Evolutionary conservation across 2,888 invertebrate species (phyloP).

Genomic region (Euproctis similis): DNA sequence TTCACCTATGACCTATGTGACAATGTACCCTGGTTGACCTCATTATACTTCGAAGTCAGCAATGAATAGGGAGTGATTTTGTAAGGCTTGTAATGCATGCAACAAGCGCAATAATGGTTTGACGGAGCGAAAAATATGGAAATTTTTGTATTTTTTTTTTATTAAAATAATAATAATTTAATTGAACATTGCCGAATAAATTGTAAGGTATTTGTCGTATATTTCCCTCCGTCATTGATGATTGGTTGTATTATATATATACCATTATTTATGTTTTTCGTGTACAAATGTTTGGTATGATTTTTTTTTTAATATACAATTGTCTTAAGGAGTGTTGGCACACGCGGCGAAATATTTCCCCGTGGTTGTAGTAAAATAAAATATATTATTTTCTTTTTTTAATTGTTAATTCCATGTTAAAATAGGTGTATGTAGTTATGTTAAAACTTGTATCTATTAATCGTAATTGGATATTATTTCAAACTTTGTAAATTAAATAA

Average conservation of each 20-base stretch:
- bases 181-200: no score
- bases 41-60: no score
- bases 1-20: no score
- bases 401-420: constrained; percentile 46
- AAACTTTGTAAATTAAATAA: constrained; percentile 53
- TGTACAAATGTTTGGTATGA: constrained; percentile 31
- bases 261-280: constrained; percentile 18
- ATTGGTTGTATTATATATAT: constrained; percentile 14
- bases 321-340: constrained; percentile 26
- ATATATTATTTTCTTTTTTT: constrained; percentile 32
- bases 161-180: neutral
- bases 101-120: no score
- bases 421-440: constrained; percentile 49
- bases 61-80: no score
- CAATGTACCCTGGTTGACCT: no score
- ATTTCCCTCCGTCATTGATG: constrained; percentile 18
- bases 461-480: constrained; percentile 43
- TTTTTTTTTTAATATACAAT: constrained; percentile 25
- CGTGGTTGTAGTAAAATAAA: constrained; percentile 17
- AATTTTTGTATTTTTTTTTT: constrained; percentile 9
- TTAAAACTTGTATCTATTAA: constrained; percentile 49
- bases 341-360: constrained; percentile 10
- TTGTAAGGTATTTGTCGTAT: no score
- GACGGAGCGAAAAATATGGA: constrained; percentile 4
- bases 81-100: no score